Percentiles rank a stretch among this genome's conserved stretches.
Conservation (phyloP, 1,140 invertebrate genomes). For the Drosophila bifasciata region DNA sequence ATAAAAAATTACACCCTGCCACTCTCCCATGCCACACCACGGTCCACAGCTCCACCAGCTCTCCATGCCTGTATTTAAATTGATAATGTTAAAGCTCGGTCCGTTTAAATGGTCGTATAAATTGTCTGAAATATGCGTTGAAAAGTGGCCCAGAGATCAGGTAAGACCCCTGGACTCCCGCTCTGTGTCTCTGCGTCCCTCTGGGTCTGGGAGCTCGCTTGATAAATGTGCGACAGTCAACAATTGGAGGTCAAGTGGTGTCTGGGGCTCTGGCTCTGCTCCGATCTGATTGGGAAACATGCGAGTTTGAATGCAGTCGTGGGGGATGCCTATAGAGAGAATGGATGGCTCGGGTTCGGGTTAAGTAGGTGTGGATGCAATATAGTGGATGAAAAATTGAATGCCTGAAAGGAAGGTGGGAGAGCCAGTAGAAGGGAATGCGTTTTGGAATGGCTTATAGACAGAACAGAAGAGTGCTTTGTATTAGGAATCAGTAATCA, state of each 20-base stretch:
- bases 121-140: conserved; percentile 48
- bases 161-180: background rate
- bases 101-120: conserved; percentile 38
- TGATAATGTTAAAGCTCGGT: conserved; percentile 61
- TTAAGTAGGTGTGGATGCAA: conserved; percentile 23
- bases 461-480: too few species aligned
- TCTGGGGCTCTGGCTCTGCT: conserved; percentile 13
- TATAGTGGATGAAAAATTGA: conserved; percentile 19
- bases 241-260: conserved; percentile 42
- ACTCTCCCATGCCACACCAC: too few species aligned
- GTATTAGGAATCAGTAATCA: too few species aligned
- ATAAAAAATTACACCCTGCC: conserved; percentile 44
- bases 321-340: conserved; percentile 2
- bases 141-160: conserved; percentile 51
- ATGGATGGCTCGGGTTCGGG: conserved; percentile 7
- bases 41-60: conserved; percentile 2
- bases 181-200: background rate
- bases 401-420: conserved; percentile 1
- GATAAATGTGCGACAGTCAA: conserved; percentile 53
- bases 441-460: too few species aligned
- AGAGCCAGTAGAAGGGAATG: too few species aligned
- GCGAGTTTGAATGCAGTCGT: conserved; percentile 19
- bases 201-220: conserved; percentile 5
- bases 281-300: conserved; percentile 37
- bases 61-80: conserved; percentile 46